These are phyloP conservation scores for Ectropis grisescens DNA, from an alignment of 1,140 invertebrate species.

Conservation along the genomic window DNA sequence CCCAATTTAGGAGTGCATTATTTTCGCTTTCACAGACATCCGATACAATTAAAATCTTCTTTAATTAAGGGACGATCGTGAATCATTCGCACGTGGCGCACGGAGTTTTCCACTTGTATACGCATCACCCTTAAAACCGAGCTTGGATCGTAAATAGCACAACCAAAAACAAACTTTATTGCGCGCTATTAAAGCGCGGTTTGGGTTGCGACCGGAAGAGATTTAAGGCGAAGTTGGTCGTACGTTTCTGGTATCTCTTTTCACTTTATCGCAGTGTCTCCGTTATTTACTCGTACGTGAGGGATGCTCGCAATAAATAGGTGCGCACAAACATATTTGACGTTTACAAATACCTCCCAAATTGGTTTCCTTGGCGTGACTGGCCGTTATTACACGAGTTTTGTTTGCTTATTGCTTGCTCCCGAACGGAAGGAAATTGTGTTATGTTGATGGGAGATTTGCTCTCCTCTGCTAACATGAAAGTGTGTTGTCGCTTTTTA, in stretches of 20 bases:
- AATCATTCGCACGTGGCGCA: conserved; percentile 72
- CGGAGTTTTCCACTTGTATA: conserved; percentile 65
- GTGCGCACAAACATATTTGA: conserved; percentile 64
- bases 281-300: conserved; percentile 64
- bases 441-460: conserved; percentile 5
- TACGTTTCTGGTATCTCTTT: conserved; percentile 53
- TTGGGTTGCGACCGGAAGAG: conserved; percentile 7
- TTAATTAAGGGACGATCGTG: conserved; percentile 70
- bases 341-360: conserved; percentile 60
- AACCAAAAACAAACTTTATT: conserved; percentile 29
- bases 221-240: conserved; percentile 28
- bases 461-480: no score
- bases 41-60: conserved; percentile 72
- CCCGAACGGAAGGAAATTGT: conserved; percentile 15
- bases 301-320: conserved; percentile 64
- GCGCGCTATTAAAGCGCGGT: conserved; percentile 20
- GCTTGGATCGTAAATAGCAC: conserved; percentile 20
- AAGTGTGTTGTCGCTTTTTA: no score
- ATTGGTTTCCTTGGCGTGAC: conserved; percentile 56
- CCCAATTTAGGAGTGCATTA: conserved; percentile 69
- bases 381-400: conserved; percentile 46
- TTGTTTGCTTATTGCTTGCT: conserved; percentile 40
- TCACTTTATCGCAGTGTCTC: conserved; percentile 61
- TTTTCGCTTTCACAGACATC: conserved; percentile 69
- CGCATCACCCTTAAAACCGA: conserved; percentile 27